Percentiles rank a stretch among this genome's conserved stretches.
Evolutionary conservation across 2,113 vertebrate species (phyloP).

Genomic region (Eptesicus fuscus): DNA sequence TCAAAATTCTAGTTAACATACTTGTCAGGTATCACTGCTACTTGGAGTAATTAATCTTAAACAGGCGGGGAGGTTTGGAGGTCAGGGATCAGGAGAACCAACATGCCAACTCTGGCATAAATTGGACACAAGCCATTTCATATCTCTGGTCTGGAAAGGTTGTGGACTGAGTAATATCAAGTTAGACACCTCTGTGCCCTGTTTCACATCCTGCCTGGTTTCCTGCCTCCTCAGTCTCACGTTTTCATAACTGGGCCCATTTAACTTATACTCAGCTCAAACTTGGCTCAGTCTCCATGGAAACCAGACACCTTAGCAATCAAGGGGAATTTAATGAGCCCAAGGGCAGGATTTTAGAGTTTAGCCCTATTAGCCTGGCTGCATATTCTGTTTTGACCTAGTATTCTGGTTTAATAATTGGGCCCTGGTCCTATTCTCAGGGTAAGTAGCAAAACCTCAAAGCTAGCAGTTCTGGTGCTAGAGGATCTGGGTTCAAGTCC

Average conservation of each 20-base stretch:
- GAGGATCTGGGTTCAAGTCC: neutral
- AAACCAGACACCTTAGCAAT: slow-evolving; percentile 52
- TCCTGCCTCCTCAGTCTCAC: neutral
- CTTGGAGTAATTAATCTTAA: slow-evolving; percentile 27
- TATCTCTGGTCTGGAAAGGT: neutral
- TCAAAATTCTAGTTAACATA: slow-evolving; percentile 32
- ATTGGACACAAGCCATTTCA: neutral
- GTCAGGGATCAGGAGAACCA: neutral
- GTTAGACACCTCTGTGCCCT: neutral
- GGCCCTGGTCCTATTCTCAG: neutral
- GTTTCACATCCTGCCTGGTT: neutral
- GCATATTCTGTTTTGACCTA: slow-evolving; percentile 9
- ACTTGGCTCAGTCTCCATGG: slow-evolving; percentile 34
- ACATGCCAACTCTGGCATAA: neutral
- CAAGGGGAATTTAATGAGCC: slow-evolving; percentile 7
- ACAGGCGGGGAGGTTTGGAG: neutral
- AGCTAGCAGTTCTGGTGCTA: neutral
- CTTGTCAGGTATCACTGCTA: neutral
- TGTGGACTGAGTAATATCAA: neutral
- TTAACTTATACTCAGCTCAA: slow-evolving; percentile 16
- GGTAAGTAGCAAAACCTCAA: neutral
- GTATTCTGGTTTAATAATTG: neutral
- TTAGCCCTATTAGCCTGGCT: neutral
- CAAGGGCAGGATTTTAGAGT: neutral
- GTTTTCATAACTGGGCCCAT: neutral